These are phyloP conservation scores for Psophia crepitans DNA, from an alignment of 2,113 vertebrate genomes.

Conservation along the genomic window DNA sequence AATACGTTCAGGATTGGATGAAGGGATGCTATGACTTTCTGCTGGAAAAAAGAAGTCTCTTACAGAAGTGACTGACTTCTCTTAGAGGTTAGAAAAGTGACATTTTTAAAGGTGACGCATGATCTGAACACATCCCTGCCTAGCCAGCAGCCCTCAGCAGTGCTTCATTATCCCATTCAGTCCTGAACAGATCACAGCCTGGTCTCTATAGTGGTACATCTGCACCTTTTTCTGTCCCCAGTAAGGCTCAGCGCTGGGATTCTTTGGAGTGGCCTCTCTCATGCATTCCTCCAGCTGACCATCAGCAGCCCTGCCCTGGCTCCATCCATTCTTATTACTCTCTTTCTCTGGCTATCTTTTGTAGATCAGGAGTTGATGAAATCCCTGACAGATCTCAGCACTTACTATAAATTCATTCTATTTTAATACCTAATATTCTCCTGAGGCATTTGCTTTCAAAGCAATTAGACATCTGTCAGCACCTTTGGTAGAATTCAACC, in stretches of 20 bases:
- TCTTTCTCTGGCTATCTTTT: neutral
- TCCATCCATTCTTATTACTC: neutral
- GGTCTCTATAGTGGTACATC: neutral
- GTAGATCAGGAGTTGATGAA: neutral
- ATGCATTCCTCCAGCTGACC: neutral
- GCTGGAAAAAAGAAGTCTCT: neutral
- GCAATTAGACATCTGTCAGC: slow-evolving; percentile 61
- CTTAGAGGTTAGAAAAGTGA: neutral
- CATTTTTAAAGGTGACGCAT: neutral
- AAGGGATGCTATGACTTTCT: neutral
- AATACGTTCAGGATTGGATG: neutral
- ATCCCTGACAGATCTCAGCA: slow-evolving; percentile 18
- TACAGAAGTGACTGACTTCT: neutral
- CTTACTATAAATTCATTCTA: slow-evolving; percentile 21
- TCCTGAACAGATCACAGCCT: neutral
- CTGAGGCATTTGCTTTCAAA: slow-evolving; percentile 57
- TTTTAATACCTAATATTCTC: slow-evolving; percentile 47
- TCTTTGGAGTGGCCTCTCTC: neutral
- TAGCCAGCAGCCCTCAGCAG: neutral
- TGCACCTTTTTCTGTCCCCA: neutral
- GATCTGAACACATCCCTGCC: neutral
- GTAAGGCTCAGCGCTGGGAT: neutral
- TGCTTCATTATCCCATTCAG: neutral
- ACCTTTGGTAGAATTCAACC: neutral
- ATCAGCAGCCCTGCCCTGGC: neutral